Percentiles rank a stretch among this genome's conserved stretches.
phyloP scores from a whole-genome alignment of 1,140 invertebrate species.

The Drosophila funebris region DNA sequence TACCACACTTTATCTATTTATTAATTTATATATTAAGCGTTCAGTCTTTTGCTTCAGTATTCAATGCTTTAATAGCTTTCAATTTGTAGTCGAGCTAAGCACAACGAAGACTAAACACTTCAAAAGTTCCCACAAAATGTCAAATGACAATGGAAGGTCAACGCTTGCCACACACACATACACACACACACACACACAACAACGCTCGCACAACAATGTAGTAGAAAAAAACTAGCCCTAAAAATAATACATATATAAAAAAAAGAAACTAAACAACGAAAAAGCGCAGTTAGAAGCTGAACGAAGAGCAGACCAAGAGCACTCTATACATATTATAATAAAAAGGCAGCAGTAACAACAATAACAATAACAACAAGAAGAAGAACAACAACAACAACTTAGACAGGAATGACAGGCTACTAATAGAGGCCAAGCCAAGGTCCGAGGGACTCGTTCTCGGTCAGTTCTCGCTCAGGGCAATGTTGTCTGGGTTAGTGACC shows the following conservation, averaged over 20 bases:
- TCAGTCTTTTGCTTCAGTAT: background rate
- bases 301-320: constrained; percentile 4
- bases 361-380: constrained; percentile 34
- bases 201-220: background rate
- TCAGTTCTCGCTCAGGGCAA: constrained; percentile 29
- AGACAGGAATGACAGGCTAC: constrained; percentile 48
- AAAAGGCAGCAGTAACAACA: constrained; percentile 15
- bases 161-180: constrained; percentile 30
- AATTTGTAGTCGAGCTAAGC: constrained; percentile 14
- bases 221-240: constrained; percentile 36
- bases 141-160: constrained; percentile 57
- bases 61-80: constrained; percentile 28
- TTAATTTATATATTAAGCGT: too few species aligned
- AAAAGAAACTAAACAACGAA: constrained; percentile 27
- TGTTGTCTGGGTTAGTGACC: constrained; percentile 49
- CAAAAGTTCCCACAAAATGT: constrained; percentile 42
- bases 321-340: constrained; percentile 37
- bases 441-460: constrained; percentile 36
- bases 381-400: constrained; percentile 24
- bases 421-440: constrained; percentile 49
- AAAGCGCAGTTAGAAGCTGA: constrained; percentile 31
- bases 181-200: background rate
- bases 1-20: too few species aligned
- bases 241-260: constrained; percentile 17
- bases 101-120: constrained; percentile 17